Conservation (phyloP, 2,113 vertebrate species). For the Hypocryptadius cinnamomeus region DNA sequence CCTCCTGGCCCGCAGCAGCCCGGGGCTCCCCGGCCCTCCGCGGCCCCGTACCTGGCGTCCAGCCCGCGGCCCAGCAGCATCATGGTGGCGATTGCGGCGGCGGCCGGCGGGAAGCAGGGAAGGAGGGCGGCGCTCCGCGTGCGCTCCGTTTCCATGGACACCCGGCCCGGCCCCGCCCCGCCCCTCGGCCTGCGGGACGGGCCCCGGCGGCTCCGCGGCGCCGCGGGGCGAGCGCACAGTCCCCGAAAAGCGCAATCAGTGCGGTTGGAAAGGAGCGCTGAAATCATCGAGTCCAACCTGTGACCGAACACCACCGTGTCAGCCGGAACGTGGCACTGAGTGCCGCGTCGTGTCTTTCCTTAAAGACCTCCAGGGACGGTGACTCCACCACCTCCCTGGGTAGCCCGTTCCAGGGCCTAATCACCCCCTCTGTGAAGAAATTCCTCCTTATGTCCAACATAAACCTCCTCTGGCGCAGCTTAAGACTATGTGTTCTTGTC, state of each 20-base stretch:
- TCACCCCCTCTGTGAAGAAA: background rate
- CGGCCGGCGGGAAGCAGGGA: background rate
- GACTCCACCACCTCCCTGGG: background rate
- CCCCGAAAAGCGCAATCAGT: rapidly evolving
- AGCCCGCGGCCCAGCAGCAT: constrained; percentile 58
- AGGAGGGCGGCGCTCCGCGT: background rate
- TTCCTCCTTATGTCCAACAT: background rate
- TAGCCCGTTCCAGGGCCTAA: background rate
- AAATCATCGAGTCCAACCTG: rapidly evolving
- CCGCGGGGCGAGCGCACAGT: rapidly evolving
- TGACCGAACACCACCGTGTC: background rate
- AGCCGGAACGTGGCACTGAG: background rate
- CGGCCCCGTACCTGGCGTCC: constrained; percentile 43
- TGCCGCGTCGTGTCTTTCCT: too few relatives aligned
- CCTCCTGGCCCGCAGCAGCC: background rate
- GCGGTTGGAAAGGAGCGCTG: background rate
- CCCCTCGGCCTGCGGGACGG: background rate
- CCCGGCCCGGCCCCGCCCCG: background rate
- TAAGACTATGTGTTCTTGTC: background rate
- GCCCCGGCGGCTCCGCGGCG: background rate
- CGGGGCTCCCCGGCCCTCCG: background rate
- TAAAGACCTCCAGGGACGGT: background rate
- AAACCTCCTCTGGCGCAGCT: background rate
- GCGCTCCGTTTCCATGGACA: constrained; percentile 22
- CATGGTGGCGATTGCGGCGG: background rate